Percentiles rank a stretch among this genome's conserved stretches.
phyloP scores from a whole-genome alignment of 1,140 invertebrate genomes.

The Drosophila mojavensis region DNA sequence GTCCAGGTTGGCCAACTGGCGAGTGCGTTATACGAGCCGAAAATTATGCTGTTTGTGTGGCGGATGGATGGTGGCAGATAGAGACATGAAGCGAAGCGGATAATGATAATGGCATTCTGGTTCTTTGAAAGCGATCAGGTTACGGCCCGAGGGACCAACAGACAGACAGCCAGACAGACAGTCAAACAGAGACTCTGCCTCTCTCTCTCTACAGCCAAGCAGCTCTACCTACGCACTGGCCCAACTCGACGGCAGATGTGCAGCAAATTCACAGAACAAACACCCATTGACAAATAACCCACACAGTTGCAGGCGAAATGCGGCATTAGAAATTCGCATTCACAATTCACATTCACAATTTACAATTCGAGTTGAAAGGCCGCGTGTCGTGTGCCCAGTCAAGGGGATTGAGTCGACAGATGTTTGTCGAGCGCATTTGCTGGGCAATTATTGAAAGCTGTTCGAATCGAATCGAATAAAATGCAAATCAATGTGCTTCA shows the following conservation, averaged over 20 bases:
- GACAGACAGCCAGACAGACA: slow-evolving; percentile 38
- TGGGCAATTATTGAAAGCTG: slow-evolving; percentile 36
- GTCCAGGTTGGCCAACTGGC: slow-evolving; percentile 10
- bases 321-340: not conserved
- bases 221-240: slow-evolving; percentile 58
- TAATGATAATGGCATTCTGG: slow-evolving; percentile 77
- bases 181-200: slow-evolving; percentile 16
- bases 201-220: slow-evolving; percentile 35
- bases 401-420: slow-evolving; percentile 36
- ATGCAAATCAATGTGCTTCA: slow-evolving; percentile 26
- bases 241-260: slow-evolving; percentile 10
- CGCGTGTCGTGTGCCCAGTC: slow-evolving; percentile 31
- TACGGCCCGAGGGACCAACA: slow-evolving; percentile 50
- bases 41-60: slow-evolving; percentile 62
- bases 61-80: slow-evolving; percentile 55
- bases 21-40: slow-evolving; percentile 68
- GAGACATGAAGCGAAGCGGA: slow-evolving; percentile 76
- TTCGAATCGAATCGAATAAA: slow-evolving; percentile 31
- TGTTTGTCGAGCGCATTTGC: slow-evolving; percentile 19
- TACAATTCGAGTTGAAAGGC: slow-evolving; percentile 29
- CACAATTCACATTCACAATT: slow-evolving; percentile 27
- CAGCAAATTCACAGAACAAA: slow-evolving; percentile 23
- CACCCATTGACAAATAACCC: slow-evolving; percentile 16
- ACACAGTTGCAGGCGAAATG: slow-evolving; percentile 28
- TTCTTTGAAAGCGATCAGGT: slow-evolving; percentile 74